Percentiles rank a stretch among this genome's conserved stretches.
These are phyloP conservation scores for Actinernus sp. DNA, from an alignment of 92 coral and sea anemone genomes.

Conservation along the genomic window DNA sequence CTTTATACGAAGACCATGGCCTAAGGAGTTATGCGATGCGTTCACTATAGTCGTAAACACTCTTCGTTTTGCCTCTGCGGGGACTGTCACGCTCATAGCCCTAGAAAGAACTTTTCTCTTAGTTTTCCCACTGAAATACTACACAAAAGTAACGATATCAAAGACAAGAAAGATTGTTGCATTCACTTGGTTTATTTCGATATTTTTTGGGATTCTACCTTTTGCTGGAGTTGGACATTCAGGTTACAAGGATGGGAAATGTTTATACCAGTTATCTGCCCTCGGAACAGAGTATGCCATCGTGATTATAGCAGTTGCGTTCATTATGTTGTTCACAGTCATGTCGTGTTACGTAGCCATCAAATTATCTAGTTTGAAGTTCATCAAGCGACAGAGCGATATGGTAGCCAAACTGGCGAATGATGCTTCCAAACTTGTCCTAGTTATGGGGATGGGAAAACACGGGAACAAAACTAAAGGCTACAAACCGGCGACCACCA, in stretches of 20 bases:
- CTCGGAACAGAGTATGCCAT: conserved; percentile 62
- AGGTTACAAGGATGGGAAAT: conserved; percentile 62
- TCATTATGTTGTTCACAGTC: conserved; percentile 50
- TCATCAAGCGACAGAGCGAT: conserved; percentile 63
- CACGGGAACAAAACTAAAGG: conserved; percentile 2
- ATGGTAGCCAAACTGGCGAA: conserved; percentile 31
- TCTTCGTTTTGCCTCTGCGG: conserved; percentile 81
- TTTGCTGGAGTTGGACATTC: conserved; percentile 80
- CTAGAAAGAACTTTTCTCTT: conserved; percentile 68
- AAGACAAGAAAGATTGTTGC: conserved; percentile 55
- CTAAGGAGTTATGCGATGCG: conserved; percentile 58
- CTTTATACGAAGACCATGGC: conserved; percentile 70
- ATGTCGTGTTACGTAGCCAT: conserved; percentile 65
- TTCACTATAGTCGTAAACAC: conserved; percentile 47
- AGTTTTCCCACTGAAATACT: conserved; percentile 72
- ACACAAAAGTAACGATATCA: conserved; percentile 61
- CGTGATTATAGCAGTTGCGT: conserved; percentile 46
- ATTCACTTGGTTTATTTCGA: conserved; percentile 60
- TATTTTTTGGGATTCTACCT: conserved; percentile 64
- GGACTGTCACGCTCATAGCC: conserved; percentile 78
- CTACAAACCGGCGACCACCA: neutral
- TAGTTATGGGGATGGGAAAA: conserved; percentile 27
- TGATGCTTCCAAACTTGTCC: conserved; percentile 38
- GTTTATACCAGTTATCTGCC: conserved; percentile 70
- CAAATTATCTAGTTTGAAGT: conserved; percentile 60